Evolutionary conservation across 1,140 invertebrate species (phyloP), one percentile per base, ranked within the genome.

Genomic region (Drosophila miranda): DNA sequence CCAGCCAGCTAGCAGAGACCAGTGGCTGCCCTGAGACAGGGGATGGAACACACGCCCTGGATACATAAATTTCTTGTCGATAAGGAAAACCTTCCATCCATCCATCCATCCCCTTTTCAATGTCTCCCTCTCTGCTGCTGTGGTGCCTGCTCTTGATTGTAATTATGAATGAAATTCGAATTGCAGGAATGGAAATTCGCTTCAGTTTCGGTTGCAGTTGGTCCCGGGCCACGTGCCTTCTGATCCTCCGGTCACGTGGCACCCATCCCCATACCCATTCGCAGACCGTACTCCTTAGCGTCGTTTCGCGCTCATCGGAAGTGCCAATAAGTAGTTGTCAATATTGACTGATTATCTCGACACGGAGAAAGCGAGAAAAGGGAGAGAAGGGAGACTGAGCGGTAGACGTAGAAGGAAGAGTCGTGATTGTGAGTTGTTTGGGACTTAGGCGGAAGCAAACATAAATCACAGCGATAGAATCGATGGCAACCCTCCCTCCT

Each of bases 291-390:
- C 26, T 23, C 19, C 28, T 16, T 26, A 21, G 16, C 51, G 45
- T 55, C 56, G 45, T 48, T 61, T 43, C 51, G 54, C 38, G 45
- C n/a, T 42, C 64, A 49, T 53, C 88, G 88, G 88, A 90, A 88
- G 87, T 89, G 83, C 69, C 88, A 90, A 90, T 90, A 90, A 90
- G 88, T 88, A 89, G 88, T 90, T 89, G 88, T 90, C 88, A 90
- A 90, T 90, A 90, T 89, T 90, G 88, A 90, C 88, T 88, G 88
- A 90, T 90, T 90, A 90, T 90, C 82, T 88, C 77, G 70, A 80
- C 78, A 77, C 77, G 73, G 57, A 41, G 57, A 68, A 48, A 58
- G 68, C 30, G 67, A 48, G 38, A 49, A 16, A 16, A 16, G 16
- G 23, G 21, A 23, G 23, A 5, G 5, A 5, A 26, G 23, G 23